A percentile compares a stretch with the other conserved stretches of the same genome.
These are phyloP conservation scores for Amblyjoppa fuscipennis DNA, from an alignment of 2,888 invertebrate species.

Conservation along the genomic window DNA sequence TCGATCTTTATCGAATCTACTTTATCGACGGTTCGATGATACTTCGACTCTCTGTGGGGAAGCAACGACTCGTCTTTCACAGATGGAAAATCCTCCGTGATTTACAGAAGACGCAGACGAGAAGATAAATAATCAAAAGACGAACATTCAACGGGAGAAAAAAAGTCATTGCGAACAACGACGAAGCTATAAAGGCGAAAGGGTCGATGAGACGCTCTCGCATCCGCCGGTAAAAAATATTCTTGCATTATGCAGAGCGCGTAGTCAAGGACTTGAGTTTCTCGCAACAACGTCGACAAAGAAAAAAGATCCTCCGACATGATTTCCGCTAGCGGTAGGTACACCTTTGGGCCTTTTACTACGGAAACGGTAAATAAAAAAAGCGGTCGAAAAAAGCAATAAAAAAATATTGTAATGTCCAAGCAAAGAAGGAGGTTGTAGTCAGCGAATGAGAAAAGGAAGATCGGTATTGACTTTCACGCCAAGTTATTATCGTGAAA, in stretches of 20 bases:
- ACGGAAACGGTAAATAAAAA: slow-evolving; percentile 26
- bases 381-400: background rate
- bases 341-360: background rate
- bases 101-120: background rate
- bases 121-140: background rate
- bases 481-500: background rate
- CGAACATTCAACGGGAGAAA: background rate
- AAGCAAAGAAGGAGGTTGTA: background rate
- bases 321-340: slow-evolving; percentile 51
- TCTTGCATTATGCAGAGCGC: slow-evolving; percentile 59
- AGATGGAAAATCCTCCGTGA: background rate
- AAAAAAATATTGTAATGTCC: background rate
- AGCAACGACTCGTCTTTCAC: background rate
- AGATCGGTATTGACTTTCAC: background rate
- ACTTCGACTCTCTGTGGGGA: slow-evolving; percentile 85
- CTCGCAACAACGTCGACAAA: slow-evolving; percentile 22
- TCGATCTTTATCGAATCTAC: slow-evolving; percentile 89
- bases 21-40: slow-evolving; percentile 99
- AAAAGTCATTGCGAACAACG: slow-evolving; percentile 16
- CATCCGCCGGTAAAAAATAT: slow-evolving; percentile 30
- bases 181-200: slow-evolving; percentile 19
- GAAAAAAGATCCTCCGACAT: slow-evolving; percentile 36
- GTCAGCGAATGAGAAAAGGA: slow-evolving; percentile 5
- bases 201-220: slow-evolving; percentile 3
- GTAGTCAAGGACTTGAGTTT: slow-evolving; percentile 34